These are phyloP conservation scores for Priapulus caudatus DNA, from an alignment of 2,888 invertebrate genomes.

Conservation along the genomic window DNA sequence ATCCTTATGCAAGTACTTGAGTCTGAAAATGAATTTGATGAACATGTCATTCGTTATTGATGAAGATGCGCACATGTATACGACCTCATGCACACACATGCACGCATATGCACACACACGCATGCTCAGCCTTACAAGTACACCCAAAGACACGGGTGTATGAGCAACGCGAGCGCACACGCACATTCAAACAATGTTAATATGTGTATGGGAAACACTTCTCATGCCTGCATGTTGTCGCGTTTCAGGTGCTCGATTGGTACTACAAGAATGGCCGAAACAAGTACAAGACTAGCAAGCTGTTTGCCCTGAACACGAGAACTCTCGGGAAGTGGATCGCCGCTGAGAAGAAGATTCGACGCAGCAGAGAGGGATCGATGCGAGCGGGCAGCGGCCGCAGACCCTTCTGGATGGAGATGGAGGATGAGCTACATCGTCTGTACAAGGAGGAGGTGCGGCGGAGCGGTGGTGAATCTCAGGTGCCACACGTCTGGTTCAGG, in stretches of 20 bases:
- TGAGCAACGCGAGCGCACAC: too few species aligned
- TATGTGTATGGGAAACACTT: too few species aligned
- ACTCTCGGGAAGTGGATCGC: not conserved
- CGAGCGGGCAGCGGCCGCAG: not conserved
- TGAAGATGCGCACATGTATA: too few species aligned
- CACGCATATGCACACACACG: too few species aligned
- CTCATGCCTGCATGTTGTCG: too few species aligned
- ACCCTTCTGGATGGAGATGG: not conserved
- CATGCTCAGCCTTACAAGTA: too few species aligned
- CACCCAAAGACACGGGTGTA: too few species aligned
- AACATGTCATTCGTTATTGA: too few species aligned
- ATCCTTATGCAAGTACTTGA: too few species aligned
- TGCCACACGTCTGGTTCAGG: not conserved
- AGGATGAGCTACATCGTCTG: not conserved
- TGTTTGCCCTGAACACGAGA: not conserved
- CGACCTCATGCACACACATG: too few species aligned
- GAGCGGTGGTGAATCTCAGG: not conserved
- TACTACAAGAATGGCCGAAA: not conserved
- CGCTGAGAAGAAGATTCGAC: conserved; percentile 1
- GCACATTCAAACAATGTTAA: too few species aligned
- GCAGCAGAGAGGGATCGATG: not conserved
- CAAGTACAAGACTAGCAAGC: not conserved
- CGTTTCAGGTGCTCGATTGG: not conserved
- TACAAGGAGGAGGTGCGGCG: not conserved
- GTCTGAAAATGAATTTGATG: too few species aligned